Base-by-base conservation (phyloP, 2,797 vertebrate species). In the Cephalopachus bancanus region DNA sequence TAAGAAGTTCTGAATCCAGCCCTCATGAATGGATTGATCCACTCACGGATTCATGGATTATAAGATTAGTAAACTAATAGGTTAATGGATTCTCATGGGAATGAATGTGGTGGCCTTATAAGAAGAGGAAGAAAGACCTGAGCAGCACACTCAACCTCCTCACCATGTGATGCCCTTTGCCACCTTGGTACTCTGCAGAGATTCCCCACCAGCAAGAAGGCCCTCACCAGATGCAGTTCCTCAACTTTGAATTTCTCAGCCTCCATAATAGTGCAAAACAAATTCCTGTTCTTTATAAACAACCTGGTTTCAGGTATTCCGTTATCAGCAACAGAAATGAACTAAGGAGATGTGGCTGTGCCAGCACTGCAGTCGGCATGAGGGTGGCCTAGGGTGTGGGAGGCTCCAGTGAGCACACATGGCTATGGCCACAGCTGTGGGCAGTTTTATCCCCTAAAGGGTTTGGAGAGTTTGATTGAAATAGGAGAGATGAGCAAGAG, bases 341-440 rank as follows among this genome's bases (percentile, higher is more conserved):
- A 44, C 19, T 37, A 19, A 69, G 69, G 69, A 69, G n/a, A 44
- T 33, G 2, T 4, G 1, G 8, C 64, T 7, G 12, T 3, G 15
- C 20, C 26, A 28, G 16, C 51, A 4, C 28, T 19, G 75, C 14
- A 76, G 75, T 9, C 74, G 30, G 49, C 3, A 33, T 37, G 14
- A 33, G 49, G 20, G 28, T 53, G 11, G 10, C 49, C 69, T 72
- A 22, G 59, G 20, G 26, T 85, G 24, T 9, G 7, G 44, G 37
- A 17, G 22, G 10, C 59, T 8, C 3, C 19, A 1, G 55, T 7
- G 7, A 59, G 59, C 67, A 26, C 8, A 0, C 0, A 3, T 9
- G n/a, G 5, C 75, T 22, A 57, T 22, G 49, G 22, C 5, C 33
- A 4, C 53, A 51, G 51, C 20, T 12, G 8, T 0, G 4, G 49